Conservation (phyloP, 2,888 invertebrate genomes). For the Ennomos fuscantarius region DNA sequence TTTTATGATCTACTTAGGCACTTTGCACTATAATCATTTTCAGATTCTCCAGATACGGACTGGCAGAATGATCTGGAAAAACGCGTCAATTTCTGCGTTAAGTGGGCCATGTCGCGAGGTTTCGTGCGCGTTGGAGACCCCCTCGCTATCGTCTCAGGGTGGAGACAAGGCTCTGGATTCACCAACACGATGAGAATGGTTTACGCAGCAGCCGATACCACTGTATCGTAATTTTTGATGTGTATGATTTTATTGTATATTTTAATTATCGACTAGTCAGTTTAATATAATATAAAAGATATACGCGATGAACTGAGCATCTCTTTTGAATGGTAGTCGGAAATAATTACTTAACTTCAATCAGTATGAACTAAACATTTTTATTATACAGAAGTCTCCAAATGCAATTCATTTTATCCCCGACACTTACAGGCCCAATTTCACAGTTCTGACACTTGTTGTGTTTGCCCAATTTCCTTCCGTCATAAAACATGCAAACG, state of each 20-base stretch:
- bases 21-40: constrained; percentile 5
- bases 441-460: constrained; percentile 19
- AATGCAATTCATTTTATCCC: constrained; percentile 26
- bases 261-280: too few relatives aligned
- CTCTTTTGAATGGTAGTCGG: too few relatives aligned
- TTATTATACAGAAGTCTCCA: constrained; percentile 11
- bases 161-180: constrained; percentile 88
- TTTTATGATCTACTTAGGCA: too few relatives aligned
- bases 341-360: not conserved
- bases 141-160: constrained; percentile 89
- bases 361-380: constrained; percentile 10
- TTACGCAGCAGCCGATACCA: constrained; percentile 71
- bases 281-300: too few relatives aligned
- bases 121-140: constrained; percentile 89
- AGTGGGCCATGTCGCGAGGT: constrained; percentile 86
- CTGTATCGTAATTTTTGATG: constrained; percentile 27
- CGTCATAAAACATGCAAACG: constrained; percentile 35
- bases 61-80: constrained; percentile 87
- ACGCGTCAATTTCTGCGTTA: constrained; percentile 84
- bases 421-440: constrained; percentile 27
- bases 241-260: too few relatives aligned
- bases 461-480: constrained; percentile 26
- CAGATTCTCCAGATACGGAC: constrained; percentile 73
- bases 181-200: constrained; percentile 89
- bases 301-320: too few relatives aligned